Percentiles rank a stretch among this genome's conserved stretches.
Conservation (phyloP, 2,113 vertebrate species). For the Callopanchax toddi region DNA sequence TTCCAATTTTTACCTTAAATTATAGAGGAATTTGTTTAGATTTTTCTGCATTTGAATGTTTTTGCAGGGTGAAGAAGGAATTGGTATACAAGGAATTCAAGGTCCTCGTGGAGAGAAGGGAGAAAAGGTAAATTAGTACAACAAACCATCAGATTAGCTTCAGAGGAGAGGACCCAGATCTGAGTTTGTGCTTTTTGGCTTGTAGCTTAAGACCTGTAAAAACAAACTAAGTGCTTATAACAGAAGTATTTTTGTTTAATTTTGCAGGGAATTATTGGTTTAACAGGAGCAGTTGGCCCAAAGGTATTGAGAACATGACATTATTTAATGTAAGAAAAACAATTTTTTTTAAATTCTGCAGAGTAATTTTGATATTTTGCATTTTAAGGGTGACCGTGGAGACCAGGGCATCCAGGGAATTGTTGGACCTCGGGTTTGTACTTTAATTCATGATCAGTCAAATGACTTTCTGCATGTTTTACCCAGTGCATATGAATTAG, state of each 20-base stretch:
- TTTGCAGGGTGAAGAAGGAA: conserved; percentile 82
- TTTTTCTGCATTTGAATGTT: not conserved
- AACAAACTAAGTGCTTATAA: not conserved
- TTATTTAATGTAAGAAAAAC: not conserved
- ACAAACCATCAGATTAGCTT: no score
- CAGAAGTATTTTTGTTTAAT: conserved; percentile 25
- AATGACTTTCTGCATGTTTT: conserved; percentile 28
- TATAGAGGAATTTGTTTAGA: not conserved
- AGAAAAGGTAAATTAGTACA: conserved; percentile 77
- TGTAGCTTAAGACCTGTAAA: no score
- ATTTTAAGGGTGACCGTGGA: conserved; percentile 77
- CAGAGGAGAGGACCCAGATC: not conserved
- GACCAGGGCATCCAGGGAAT: conserved; percentile 76
- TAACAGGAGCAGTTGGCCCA: conserved; percentile 77
- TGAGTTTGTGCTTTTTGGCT: not conserved
- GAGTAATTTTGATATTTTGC: conserved; percentile 15
- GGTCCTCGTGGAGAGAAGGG: conserved; percentile 79
- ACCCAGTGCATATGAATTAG: conserved; percentile 16
- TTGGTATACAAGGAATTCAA: conserved; percentile 78
- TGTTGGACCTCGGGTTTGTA: conserved; percentile 75
- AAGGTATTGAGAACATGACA: conserved; percentile 75
- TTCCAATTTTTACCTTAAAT: not conserved
- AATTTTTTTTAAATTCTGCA: no score
- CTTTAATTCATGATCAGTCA: conserved; percentile 4
- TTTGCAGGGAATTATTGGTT: conserved; percentile 82